phyloP scores from a whole-genome alignment of 2,888 invertebrate genomes.

The Chromoteleia sp. region DNA sequence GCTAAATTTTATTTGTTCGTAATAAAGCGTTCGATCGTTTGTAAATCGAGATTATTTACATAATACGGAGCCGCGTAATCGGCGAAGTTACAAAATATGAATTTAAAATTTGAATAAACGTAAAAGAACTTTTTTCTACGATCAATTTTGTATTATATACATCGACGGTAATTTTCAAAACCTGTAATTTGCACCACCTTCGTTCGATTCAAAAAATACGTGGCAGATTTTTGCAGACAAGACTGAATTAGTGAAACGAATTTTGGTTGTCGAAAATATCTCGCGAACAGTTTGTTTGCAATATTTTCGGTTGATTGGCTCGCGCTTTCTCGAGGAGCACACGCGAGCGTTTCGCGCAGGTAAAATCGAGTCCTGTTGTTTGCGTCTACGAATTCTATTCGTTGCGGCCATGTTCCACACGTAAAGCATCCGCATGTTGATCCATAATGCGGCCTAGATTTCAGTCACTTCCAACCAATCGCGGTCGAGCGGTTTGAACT shows the following conservation, averaged over 20 bases:
- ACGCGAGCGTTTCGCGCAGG: slow-evolving; percentile 9
- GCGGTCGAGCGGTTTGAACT: slow-evolving; percentile 73
- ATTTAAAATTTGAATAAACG: no score
- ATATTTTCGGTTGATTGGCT: slow-evolving; percentile 12
- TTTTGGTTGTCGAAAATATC: neutral
- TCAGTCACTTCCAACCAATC: slow-evolving; percentile 71
- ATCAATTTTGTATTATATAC: no score
- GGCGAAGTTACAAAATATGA: no score
- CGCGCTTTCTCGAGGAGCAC: neutral
- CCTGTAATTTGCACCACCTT: no score
- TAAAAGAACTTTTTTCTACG: no score
- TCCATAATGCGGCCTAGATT: slow-evolving; percentile 80
- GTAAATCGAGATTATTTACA: no score
- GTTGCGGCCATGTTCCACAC: slow-evolving; percentile 66
- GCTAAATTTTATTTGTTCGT: no score
- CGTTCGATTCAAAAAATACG: no score
- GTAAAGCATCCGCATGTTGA: slow-evolving; percentile 76
- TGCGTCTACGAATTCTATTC: slow-evolving; percentile 57
- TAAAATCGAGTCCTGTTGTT: slow-evolving; percentile 32
- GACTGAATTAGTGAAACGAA: slow-evolving; percentile 7
- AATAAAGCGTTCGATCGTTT: no score
- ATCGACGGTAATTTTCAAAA: no score
- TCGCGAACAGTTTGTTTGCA: neutral
- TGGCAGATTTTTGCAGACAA: neutral
- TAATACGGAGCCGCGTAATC: no score